phyloP scores from a whole-genome alignment of 2,113 vertebrate genomes.

The Gavialis gangeticus region DNA sequence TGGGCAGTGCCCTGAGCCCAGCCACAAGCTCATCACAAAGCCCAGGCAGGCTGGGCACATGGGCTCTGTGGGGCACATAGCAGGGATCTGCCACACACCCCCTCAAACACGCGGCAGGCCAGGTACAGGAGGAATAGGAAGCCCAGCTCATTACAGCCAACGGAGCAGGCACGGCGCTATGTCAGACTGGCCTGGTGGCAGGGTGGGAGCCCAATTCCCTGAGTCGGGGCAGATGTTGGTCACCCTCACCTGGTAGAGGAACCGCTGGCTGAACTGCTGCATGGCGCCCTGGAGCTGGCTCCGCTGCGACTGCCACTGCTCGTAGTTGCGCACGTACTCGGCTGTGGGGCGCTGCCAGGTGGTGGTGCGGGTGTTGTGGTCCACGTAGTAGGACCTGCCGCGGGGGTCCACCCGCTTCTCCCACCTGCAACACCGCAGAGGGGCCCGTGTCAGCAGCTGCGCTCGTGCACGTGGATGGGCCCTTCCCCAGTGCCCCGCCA shows the following conservation, averaged over 20 bases:
- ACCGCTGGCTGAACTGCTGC: constrained; percentile 98
- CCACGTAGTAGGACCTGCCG: constrained; percentile 95
- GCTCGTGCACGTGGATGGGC: no score
- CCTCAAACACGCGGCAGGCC: no score
- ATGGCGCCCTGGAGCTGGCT: constrained; percentile 97
- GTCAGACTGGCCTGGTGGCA: background rate
- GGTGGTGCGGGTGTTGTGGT: constrained; percentile 98
- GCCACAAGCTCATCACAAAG: no score
- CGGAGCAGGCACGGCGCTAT: background rate
- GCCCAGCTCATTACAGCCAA: no score
- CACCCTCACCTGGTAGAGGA: constrained; percentile 93
- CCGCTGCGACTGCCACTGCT: constrained; percentile 97
- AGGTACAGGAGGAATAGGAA: background rate
- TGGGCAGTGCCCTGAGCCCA: no score
- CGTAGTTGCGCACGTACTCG: constrained; percentile 94
- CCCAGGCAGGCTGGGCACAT: no score
- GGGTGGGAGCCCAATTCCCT: background rate
- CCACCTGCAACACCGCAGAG: constrained; percentile 83
- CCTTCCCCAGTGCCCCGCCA: background rate
- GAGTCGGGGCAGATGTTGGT: no score
- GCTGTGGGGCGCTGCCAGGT: constrained; percentile 97
- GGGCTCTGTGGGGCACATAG: rapidly evolving
- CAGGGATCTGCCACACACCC: background rate
- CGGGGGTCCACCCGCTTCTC: constrained; percentile 96
- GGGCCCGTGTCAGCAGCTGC: background rate